Evolutionary conservation across 2,797 vertebrate genomes (phyloP).

Genomic region (Lepilemur septentrionalis): DNA sequence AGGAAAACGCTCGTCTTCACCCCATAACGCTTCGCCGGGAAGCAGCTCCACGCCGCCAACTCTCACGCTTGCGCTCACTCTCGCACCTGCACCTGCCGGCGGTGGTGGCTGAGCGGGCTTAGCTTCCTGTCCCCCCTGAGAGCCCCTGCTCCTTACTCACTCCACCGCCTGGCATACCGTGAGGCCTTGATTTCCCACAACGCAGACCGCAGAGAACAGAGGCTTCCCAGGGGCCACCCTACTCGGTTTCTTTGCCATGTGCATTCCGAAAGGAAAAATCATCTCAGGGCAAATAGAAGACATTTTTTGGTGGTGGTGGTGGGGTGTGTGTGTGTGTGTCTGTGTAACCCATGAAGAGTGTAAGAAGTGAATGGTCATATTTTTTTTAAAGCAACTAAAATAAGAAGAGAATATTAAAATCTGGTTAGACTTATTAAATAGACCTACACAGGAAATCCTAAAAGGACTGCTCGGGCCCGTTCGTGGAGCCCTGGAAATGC

Average conservation of each 20-base stretch:
- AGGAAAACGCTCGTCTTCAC: background rate
- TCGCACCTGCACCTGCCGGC: rapidly evolving
- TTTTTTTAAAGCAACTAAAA: background rate
- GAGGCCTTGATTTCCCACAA: background rate
- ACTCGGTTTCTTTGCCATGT: background rate
- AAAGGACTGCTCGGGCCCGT: background rate
- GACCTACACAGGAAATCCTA: background rate
- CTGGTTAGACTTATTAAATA: background rate
- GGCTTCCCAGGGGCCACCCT: background rate
- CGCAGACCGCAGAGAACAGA: background rate
- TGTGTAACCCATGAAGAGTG: background rate
- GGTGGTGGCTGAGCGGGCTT: background rate
- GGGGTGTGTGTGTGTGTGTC: background rate
- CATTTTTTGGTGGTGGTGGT: background rate
- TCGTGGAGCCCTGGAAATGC: background rate
- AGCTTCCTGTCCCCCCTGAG: background rate
- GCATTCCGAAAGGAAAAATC: background rate
- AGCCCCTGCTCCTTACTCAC: background rate
- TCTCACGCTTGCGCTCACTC: rapidly evolving
- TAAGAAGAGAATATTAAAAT: background rate
- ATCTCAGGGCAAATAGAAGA: background rate
- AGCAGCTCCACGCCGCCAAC: background rate
- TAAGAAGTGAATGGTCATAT: background rate
- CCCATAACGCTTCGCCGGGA: background rate
- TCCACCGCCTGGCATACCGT: background rate